These are phyloP conservation scores for Gallinago solitaria DNA, from an alignment of 2,797 vertebrate species.

Conservation along the genomic window DNA sequence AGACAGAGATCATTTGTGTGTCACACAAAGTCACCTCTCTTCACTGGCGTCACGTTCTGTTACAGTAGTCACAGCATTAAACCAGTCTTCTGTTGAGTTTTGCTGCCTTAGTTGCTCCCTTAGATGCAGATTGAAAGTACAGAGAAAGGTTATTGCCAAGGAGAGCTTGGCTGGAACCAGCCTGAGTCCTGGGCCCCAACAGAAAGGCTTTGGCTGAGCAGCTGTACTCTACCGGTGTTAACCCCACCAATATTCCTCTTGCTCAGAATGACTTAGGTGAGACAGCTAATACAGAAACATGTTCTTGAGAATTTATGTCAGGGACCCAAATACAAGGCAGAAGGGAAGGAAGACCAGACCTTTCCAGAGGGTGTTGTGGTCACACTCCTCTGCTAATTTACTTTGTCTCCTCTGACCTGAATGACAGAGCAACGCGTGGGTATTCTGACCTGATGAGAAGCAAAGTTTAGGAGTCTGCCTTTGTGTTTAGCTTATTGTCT, in stretches of 20 bases:
- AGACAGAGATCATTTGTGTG: background rate
- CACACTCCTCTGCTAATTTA: background rate
- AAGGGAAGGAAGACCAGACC: background rate
- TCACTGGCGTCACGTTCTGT: accelerated
- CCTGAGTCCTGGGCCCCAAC: background rate
- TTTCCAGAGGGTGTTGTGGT: background rate
- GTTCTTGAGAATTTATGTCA: background rate
- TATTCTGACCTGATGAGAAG: background rate
- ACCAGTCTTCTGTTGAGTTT: background rate
- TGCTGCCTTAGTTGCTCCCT: background rate
- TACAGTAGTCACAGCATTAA: background rate
- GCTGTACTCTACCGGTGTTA: background rate
- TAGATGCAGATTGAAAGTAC: background rate
- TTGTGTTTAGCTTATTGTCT: background rate
- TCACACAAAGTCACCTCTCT: background rate
- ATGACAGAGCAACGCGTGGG: background rate
- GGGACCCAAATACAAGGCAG: background rate
- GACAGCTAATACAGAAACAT: accelerated
- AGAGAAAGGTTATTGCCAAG: background rate
- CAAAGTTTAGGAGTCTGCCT: background rate
- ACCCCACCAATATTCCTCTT: background rate
- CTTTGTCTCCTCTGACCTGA: background rate
- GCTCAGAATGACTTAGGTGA: background rate
- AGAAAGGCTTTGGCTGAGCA: background rate
- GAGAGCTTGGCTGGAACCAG: background rate